phyloP scores from a whole-genome alignment of 2,888 invertebrate species.

The Caenorhabditis sp. region DNA sequence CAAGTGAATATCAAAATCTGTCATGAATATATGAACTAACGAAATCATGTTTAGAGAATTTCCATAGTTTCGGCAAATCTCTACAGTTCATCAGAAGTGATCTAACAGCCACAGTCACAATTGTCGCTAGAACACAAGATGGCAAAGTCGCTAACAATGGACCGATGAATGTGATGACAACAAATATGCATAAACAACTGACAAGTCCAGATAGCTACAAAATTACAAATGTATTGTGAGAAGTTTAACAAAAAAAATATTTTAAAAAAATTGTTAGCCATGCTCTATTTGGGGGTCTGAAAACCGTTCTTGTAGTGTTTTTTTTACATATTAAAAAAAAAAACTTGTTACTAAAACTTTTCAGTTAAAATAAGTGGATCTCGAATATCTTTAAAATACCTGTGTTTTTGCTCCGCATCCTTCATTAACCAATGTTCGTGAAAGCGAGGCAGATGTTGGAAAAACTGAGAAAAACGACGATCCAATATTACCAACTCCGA shows the following conservation, averaged over 20 bases:
- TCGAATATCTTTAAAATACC: no score
- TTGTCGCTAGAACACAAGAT: conserved; percentile 73
- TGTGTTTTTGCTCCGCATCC: conserved; percentile 48
- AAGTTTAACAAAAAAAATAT: no score
- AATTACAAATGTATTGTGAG: no score
- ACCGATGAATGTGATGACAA: conserved; percentile 85
- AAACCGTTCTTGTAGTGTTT: no score
- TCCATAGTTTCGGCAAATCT: conserved; percentile 80
- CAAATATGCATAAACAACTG: conserved; percentile 80
- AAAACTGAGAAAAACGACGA: conserved; percentile 74
- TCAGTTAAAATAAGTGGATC: no score
- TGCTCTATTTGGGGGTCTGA: no score
- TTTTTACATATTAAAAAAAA: no score
- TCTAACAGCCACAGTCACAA: conserved; percentile 72
- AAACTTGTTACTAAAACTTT: no score
- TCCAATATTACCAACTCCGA: conserved; percentile 77
- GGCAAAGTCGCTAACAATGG: conserved; percentile 87
- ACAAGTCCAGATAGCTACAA: conserved; percentile 79
- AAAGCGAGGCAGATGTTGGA: conserved; percentile 52
- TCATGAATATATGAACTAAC: conserved; percentile 62
- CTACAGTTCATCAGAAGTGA: conserved; percentile 77
- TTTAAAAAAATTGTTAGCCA: no score
- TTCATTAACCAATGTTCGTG: conserved; percentile 55
- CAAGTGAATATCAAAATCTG: neutral
- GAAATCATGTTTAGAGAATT: conserved; percentile 82